Percentiles rank a stretch among this genome's conserved stretches.
These are phyloP conservation scores for Muscicapa adusta DNA, from an alignment of 2,113 vertebrate genomes.

Conservation along the genomic window DNA sequence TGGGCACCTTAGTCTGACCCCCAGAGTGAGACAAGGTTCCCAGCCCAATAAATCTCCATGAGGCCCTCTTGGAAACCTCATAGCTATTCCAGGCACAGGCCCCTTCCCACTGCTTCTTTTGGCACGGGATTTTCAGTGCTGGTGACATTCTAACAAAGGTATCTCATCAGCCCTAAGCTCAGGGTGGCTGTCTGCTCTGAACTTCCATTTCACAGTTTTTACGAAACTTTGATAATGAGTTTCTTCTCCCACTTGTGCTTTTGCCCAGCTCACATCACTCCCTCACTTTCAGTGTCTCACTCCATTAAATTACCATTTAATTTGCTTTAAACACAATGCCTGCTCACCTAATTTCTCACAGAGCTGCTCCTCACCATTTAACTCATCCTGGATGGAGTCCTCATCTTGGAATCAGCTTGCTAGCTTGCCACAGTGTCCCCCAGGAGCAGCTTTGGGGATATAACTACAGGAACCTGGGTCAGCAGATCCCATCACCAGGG, in stretches of 20 bases:
- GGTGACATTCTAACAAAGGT: not conserved
- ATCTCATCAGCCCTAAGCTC: not conserved
- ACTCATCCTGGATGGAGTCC: not conserved
- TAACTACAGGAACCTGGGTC: not conserved
- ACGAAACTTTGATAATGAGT: not conserved
- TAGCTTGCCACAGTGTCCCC: not conserved
- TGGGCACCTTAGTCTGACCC: not conserved
- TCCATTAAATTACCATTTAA: not conserved
- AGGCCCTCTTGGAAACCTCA: not conserved
- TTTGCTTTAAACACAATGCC: not conserved
- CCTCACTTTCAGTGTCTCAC: not conserved
- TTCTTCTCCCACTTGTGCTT: not conserved
- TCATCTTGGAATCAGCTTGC: not conserved
- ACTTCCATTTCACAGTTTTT: not conserved
- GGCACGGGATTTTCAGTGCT: not conserved
- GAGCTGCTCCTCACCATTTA: not conserved
- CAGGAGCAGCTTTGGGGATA: not conserved
- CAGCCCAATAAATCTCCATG: not conserved
- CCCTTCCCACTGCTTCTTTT: not conserved
- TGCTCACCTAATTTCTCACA: rapidly evolving
- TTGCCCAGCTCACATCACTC: not conserved
- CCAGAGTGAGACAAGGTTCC: not conserved
- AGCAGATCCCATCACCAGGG: not conserved
- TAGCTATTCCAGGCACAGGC: not conserved
- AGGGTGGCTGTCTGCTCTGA: not conserved